Evolutionary conservation across 2,888 invertebrate genomes (phyloP), one percentile per base, ranked within the genome.

Genomic region (Rhyacophila evoluta): DNA sequence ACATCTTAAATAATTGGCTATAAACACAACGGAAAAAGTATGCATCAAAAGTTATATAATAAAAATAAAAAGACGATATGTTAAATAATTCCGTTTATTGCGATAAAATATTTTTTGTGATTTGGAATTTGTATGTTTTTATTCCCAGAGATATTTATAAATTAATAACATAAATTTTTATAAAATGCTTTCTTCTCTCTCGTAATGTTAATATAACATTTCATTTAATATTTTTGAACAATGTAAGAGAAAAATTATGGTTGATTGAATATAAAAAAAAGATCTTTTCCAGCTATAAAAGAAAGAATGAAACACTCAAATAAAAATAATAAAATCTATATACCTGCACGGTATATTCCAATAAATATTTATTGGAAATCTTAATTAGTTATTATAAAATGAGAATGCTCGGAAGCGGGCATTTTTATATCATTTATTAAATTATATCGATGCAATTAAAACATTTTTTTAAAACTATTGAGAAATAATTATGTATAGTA

Each of bases 381-480:
- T 73, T 77, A 36, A 77, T 67, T 77, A 72, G 72, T 72, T 67
- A 77, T 77, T 77, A 77, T 55, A 76, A 77, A 79, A 77, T 74
- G 79, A 79, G 79, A 79, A 77, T 77, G 77, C 70, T 77, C 27
- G 41, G 36, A 76, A 77, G 72, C 68, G 68, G 55, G 69, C 71
- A 75, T 75, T 38, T 70, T 74, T 77, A 75, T 36, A 36, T 75
- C 72, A 69, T 28, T 29, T 37, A 72, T 72, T 27, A 76, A 76
- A 76, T 76, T 71, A 76, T 72, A 41, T 72, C 76, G 76, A 76
- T 41, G 72, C 37, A 37, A 72, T 71, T 72, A 72, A 33, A 76
- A 68, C 72, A 76, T 76, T 76, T 72, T 19, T 41, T 71, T 76
- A 71, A 12, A 37, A 28, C 76, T 76, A 76, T 72, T 76, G 76